Conservation (phyloP, 2,888 invertebrate genomes). For the Mechanitis mazaeus region DNA sequence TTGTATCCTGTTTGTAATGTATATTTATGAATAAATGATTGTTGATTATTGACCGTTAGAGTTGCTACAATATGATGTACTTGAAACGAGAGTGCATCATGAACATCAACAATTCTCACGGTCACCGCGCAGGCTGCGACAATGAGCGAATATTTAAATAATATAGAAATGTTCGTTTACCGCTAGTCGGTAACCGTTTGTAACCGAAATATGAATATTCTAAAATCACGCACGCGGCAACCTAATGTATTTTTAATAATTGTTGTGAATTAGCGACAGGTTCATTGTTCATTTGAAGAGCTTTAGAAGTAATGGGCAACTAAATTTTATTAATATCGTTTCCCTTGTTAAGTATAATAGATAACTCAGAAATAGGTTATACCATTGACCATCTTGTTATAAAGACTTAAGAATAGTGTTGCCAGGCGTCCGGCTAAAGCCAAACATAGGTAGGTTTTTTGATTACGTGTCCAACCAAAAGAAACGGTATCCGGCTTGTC, state of each 20-base stretch:
- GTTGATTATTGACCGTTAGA: background rate
- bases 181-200: slow-evolving; percentile 36
- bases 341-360: no score
- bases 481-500: no score
- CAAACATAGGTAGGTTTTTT: no score
- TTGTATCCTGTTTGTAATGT: no score
- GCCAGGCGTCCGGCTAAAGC: no score
- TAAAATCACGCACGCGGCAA: slow-evolving; percentile 30
- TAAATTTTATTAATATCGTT: background rate
- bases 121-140: slow-evolving; percentile 28
- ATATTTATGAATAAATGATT: no score
- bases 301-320: slow-evolving; percentile 13
- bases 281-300: slow-evolving; percentile 20
- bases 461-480: no score
- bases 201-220: slow-evolving; percentile 32
- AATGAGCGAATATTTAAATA: slow-evolving; percentile 32
- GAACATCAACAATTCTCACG: slow-evolving; percentile 30
- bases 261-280: slow-evolving; percentile 33
- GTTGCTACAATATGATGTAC: background rate
- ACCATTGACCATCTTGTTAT: background rate
- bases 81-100: background rate
- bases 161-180: slow-evolving; percentile 33
- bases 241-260: slow-evolving; percentile 27
- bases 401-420: background rate
- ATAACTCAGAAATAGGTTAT: background rate